These are phyloP conservation scores for Trichomalopsis sarcophagae DNA, from an alignment of 1,140 invertebrate species.

Conservation along the genomic window DNA sequence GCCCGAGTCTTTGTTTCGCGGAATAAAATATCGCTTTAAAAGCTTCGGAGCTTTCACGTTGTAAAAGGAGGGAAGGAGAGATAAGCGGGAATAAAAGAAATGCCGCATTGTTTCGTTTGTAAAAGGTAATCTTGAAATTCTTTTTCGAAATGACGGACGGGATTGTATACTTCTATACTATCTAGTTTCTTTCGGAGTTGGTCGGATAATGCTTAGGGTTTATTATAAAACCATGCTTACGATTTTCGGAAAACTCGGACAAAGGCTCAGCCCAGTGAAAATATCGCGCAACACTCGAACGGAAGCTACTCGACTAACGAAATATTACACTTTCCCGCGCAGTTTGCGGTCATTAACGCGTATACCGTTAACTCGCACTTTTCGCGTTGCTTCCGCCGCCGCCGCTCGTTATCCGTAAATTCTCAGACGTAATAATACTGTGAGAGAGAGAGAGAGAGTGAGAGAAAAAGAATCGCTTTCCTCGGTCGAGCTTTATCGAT, in stretches of 20 bases:
- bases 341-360: neutral
- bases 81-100: neutral
- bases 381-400: slow-evolving; percentile 15
- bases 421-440: neutral
- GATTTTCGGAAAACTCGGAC: neutral
- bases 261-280: neutral
- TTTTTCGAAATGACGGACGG: neutral
- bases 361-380: slow-evolving; percentile 27
- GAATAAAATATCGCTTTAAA: neutral
- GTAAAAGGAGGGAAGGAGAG: too few species aligned
- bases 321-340: slow-evolving; percentile 34
- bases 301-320: slow-evolving; percentile 6
- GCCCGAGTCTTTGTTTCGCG: neutral
- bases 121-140: neutral
- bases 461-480: neutral
- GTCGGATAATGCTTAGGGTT: neutral
- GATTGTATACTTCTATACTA: neutral
- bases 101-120: neutral
- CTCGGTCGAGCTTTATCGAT: neutral
- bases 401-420: slow-evolving; percentile 37
- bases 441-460: neutral
- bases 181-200: neutral
- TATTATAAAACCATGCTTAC: neutral
- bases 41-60: neutral
- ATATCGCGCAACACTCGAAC: neutral